Base-by-base conservation (phyloP, 2,888 invertebrate species). In the Exocentrus adspersus region DNA sequence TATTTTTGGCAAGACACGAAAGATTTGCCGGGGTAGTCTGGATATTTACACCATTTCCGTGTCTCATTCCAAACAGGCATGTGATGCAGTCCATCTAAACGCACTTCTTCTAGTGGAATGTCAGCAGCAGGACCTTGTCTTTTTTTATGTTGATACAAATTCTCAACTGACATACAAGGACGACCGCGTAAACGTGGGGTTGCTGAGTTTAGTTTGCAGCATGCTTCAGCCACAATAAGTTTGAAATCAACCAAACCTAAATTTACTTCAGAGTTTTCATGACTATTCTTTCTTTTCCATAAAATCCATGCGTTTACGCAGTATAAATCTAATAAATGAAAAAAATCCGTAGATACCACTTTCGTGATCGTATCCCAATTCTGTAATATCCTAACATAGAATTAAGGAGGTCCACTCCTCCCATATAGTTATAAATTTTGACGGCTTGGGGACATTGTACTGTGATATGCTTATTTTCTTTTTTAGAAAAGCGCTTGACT, bases 331-430 rank as follows among this genome's bases (percentile, higher is more conserved):
- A n/a, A n/a, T n/a, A n/a, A n/a, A n/a, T n/a, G n/a, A n/a, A n/a
- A n/a, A n/a, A n/a, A n/a, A n/a, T n/a, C n/a, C n/a, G n/a, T n/a
- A n/a, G n/a, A n/a, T n/a, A n/a, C n/a, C n/a, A 60, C 16, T 51
- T 60, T 42, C 17, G 41, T 6, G 60, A 51, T 21, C 60, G 17
- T 24, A 60, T 60, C 43, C 32, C 20, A 14, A 60, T 60, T 42
- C 60, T 41, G 19, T 51, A 60, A 41, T 60, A 53, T 24, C 24
- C 60, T 10, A 60, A 45, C 45, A 60, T 53, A 10, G 60, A 46
- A 53, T 60, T 53, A 2, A 60, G 45, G 20, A 54, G 48, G 14
- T 48, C 46, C n/a, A 48, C 24, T 12, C 21, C 46, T 2, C 24
- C 46, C 46, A 48, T 48, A 14, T 24, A 48, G 14, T 48, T 48